These are phyloP conservation scores for Aythya baeri DNA, from an alignment of 2,113 vertebrate genomes.

Conservation along the genomic window DNA sequence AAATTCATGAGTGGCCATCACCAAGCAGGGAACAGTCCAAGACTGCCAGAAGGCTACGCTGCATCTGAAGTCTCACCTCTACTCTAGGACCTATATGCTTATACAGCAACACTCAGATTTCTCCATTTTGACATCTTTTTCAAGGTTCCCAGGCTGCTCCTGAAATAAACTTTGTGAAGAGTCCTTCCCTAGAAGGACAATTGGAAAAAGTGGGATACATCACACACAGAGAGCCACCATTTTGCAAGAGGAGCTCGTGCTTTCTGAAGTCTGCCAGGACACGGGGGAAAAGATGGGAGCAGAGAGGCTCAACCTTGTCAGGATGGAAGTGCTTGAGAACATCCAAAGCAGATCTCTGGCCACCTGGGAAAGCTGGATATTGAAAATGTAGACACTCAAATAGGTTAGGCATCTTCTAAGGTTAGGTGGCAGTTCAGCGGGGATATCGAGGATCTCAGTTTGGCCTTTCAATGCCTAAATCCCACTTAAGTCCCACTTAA, in stretches of 20 bases:
- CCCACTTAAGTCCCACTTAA: constrained; percentile 67
- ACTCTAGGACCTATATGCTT: not conserved
- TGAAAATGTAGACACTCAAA: constrained; percentile 32
- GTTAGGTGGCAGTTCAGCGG: constrained; percentile 63
- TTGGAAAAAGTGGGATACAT: not conserved
- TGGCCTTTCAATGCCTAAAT: constrained; percentile 68
- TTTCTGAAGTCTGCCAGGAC: not conserved
- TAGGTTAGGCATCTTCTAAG: constrained; percentile 54
- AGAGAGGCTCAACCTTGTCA: constrained; percentile 55
- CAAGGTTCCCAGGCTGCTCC: not conserved
- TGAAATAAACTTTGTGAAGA: not conserved
- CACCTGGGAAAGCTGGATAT: constrained; percentile 52
- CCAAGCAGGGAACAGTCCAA: fast-evolving
- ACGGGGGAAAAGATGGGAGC: not conserved
- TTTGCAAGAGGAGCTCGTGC: not conserved
- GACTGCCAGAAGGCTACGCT: not conserved
- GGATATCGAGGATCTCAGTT: constrained; percentile 53
- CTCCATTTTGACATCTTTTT: not conserved
- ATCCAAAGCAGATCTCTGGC: constrained; percentile 21
- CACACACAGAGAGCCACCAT: not conserved
- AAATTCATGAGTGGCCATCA: fast-evolving
- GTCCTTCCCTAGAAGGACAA: constrained; percentile 34
- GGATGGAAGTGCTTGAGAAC: constrained; percentile 58
- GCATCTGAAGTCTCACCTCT: not conserved
- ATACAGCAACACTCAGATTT: not conserved